Base-by-base conservation (phyloP, 2,888 invertebrate species). In the Drosophila mimica region DNA sequence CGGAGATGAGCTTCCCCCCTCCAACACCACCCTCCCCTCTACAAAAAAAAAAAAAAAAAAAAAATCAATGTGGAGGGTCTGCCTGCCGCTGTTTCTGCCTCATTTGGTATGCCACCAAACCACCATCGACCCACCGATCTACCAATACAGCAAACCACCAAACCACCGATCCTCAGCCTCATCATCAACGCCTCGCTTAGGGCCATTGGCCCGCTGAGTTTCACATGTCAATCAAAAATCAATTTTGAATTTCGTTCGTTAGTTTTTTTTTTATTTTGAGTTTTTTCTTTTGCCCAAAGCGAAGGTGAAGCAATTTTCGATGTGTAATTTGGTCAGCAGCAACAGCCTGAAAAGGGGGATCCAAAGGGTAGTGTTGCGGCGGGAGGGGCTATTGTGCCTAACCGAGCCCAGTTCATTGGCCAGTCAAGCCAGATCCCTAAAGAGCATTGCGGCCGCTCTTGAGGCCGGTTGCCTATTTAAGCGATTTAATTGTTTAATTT, bases 201-300 rank as follows among this genome's bases (percentile, higher is more conserved):
- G 88, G 79, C 72, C 79, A 79, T 85, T 84, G 79, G 82, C 82
- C 81, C 76, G 88, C 72, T 81, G 74, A 65, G 88, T 76, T 90
- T 91, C 90, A 88, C 89, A 89, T 89, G 88, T 88, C 89, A 89
- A 89, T 88, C 90, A 89, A 88, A 89, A 80, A 86, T 83, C 83
- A 83, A 86, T 86, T 85, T 83, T 71, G 62, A 80, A 80, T 82
- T 83, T 79, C 59, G 57, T 78, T 78, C 69, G 79, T 78, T 77
- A 64, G 63, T 74, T 78, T 66, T 67, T 46, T 46, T 4, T 40
- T n/a, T 9, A 4, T 40, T 46, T 46, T 25, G 13, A 20, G 11
- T 43, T 46, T 46, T 46, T 20, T 25, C 62, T 74, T 78, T 71
- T 54, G 77, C 79, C 77, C 75, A 79, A 79, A 78, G 77, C 78